Conservation (phyloP, 2,888 invertebrate species). For the Drosophila ezoana region DNA sequence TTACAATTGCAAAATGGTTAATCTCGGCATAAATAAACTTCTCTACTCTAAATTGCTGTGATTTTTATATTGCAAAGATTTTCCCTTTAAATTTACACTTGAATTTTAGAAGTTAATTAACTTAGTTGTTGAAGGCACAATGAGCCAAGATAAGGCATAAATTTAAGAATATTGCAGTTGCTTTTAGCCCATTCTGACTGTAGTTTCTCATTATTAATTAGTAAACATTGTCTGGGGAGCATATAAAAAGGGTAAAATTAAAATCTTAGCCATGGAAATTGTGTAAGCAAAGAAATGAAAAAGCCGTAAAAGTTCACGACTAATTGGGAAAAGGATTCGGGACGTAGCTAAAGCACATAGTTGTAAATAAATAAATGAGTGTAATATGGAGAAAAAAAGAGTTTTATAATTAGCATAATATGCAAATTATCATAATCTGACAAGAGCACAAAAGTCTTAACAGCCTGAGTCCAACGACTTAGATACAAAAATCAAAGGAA, state of each 20-base stretch:
- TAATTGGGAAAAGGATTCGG: slow-evolving; percentile 32
- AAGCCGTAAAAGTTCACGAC: slow-evolving; percentile 37
- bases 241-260: slow-evolving; percentile 44
- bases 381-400: slow-evolving; percentile 48
- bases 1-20: too few relatives aligned
- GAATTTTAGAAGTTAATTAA: background rate
- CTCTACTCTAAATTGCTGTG: background rate
- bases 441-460: slow-evolving; percentile 21
- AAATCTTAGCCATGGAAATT: slow-evolving; percentile 54
- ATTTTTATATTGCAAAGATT: background rate
- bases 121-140: slow-evolving; percentile 1
- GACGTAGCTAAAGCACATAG: slow-evolving; percentile 7
- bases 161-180: background rate
- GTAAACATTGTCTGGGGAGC: slow-evolving; percentile 33
- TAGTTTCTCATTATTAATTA: slow-evolving; percentile 44
- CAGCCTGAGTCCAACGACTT: slow-evolving; percentile 1
- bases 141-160: background rate
- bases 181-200: slow-evolving; percentile 4
- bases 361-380: slow-evolving; percentile 60
- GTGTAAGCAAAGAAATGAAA: slow-evolving; percentile 23
- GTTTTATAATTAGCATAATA: slow-evolving; percentile 69
- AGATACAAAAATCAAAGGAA: background rate
- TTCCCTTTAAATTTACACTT: too few relatives aligned
- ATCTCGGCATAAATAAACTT: too few relatives aligned
- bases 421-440: slow-evolving; percentile 54